Conservation (phyloP, 2,888 invertebrate genomes). For the Drosophila mimica region DNA sequence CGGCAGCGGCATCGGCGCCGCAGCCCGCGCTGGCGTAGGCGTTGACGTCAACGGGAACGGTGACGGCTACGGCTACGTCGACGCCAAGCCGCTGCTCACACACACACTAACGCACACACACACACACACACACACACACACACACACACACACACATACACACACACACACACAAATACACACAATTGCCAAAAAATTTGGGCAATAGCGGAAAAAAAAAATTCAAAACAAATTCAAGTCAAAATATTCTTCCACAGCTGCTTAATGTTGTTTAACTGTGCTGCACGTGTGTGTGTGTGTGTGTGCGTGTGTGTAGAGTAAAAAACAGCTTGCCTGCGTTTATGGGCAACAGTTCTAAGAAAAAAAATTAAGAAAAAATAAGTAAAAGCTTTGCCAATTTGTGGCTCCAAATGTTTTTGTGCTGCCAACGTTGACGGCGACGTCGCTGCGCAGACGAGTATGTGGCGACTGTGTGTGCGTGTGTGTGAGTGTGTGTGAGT, state of each 20-base stretch:
- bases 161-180: not conserved
- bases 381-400: constrained; percentile 64
- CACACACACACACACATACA: not conserved
- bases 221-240: constrained; percentile 34
- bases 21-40: constrained; percentile 22
- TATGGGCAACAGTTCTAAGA: constrained; percentile 40
- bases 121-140: not conserved
- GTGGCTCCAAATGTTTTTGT: constrained; percentile 44
- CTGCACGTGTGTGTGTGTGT: constrained; percentile 2
- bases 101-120: constrained; percentile 8
- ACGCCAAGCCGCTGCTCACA: constrained; percentile 26
- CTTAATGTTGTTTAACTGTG: constrained; percentile 44
- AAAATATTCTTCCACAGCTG: constrained; percentile 50
- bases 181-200: constrained; percentile 11
- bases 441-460: constrained; percentile 59
- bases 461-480: constrained; percentile 27
- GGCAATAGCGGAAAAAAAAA: constrained; percentile 5
- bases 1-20: constrained; percentile 46
- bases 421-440: constrained; percentile 44
- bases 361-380: constrained; percentile 8
- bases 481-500: constrained; percentile 8
- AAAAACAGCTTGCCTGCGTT: constrained; percentile 64
- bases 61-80: constrained; percentile 38
- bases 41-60: constrained; percentile 48
- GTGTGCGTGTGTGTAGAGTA: constrained; percentile 1